A percentile compares a stretch with the other conserved stretches of the same genome.
These are phyloP conservation scores for Neomonachus schauinslandi DNA, from an alignment of 2,113 vertebrate genomes.

Conservation along the genomic window DNA sequence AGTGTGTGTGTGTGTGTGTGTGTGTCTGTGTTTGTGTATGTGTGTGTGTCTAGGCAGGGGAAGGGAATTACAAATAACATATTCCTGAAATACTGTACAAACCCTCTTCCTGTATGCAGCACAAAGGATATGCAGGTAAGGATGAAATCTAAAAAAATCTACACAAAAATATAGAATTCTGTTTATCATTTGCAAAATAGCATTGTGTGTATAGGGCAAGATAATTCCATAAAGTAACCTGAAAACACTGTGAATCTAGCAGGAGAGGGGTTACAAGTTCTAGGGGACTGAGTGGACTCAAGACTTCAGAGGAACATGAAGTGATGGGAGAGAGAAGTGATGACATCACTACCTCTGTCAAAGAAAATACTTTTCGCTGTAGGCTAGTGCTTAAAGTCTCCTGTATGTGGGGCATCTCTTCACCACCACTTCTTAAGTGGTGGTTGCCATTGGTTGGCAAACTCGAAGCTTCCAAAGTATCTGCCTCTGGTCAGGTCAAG, in stretches of 20 bases:
- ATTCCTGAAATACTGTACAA: not conserved
- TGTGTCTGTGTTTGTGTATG: not conserved
- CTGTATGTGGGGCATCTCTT: not conserved
- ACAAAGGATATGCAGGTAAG: not conserved
- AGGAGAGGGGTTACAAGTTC: not conserved
- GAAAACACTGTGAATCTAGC: not conserved
- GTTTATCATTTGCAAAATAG: not conserved
- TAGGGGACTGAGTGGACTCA: not conserved
- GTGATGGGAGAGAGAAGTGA: not conserved
- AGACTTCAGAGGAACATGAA: not conserved
- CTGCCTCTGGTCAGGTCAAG: not conserved
- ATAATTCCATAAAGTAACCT: not conserved
- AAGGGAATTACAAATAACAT: not conserved
- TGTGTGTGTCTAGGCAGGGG: not conserved
- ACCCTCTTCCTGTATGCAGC: not conserved
- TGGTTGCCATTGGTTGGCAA: not conserved
- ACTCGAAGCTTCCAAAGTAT: not conserved
- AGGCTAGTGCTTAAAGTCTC: not conserved
- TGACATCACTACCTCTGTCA: not conserved
- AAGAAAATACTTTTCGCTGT: not conserved
- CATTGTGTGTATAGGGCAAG: not conserved
- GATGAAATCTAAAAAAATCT: conserved; percentile 13
- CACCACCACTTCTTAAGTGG: not conserved
- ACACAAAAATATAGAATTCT: not conserved
- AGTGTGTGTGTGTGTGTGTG: no score